These are phyloP conservation scores for Lasioglossum leucozonium DNA, from an alignment of 2,888 invertebrate genomes.

Conservation along the genomic window DNA sequence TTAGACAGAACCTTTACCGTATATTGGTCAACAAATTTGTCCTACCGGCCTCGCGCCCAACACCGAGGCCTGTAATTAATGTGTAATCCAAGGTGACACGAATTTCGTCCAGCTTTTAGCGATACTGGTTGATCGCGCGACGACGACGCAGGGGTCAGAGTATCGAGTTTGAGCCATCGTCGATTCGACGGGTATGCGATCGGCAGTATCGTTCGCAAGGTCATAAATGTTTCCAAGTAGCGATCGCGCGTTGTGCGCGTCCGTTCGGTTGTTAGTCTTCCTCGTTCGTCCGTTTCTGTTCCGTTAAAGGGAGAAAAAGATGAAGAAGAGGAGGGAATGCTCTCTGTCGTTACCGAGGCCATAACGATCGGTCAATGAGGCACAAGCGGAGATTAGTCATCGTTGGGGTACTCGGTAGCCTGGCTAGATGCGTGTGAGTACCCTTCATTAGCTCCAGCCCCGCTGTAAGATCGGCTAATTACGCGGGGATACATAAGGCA, in stretches of 20 bases:
- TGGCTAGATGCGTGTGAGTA: slow-evolving; percentile 48
- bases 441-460: slow-evolving; percentile 78
- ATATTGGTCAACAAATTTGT: no score
- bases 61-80: no score
- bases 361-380: slow-evolving; percentile 80
- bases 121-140: no score
- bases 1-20: no score
- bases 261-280: slow-evolving; percentile 41
- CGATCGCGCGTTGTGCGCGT: slow-evolving; percentile 49
- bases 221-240: slow-evolving; percentile 79
- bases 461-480: slow-evolving; percentile 77
- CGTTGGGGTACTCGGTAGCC: slow-evolving; percentile 72
- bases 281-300: slow-evolving; percentile 49
- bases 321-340: slow-evolving; percentile 40
- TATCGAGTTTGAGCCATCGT: slow-evolving; percentile 42
- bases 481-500: slow-evolving; percentile 66
- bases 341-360: slow-evolving; percentile 76
- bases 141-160: no score
- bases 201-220: slow-evolving; percentile 79
- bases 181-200: slow-evolving; percentile 78
- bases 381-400: slow-evolving; percentile 80
- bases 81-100: no score
- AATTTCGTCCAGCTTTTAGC: no score
- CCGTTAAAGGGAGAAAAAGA: slow-evolving; percentile 56
- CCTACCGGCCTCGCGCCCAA: no score